phyloP scores from a whole-genome alignment of 2,797 vertebrate species.

The Melanotaenia maccullochi region DNA sequence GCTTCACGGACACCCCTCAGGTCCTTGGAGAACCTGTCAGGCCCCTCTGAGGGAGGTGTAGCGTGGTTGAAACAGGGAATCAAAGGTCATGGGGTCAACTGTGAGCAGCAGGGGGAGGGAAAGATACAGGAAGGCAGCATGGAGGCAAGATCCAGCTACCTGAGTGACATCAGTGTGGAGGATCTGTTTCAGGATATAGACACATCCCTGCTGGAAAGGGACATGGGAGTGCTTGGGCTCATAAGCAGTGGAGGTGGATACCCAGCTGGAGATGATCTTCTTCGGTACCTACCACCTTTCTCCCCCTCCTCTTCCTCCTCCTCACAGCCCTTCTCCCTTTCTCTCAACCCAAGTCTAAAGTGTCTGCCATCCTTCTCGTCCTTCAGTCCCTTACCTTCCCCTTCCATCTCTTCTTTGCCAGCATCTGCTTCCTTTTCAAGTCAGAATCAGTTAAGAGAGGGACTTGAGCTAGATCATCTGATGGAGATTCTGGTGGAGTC shows the following conservation, averaged over 20 bases:
- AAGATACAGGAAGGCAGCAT: constrained; percentile 59
- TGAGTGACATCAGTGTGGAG: constrained; percentile 80
- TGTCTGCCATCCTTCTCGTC: constrained; percentile 72
- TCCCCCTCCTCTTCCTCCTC: constrained; percentile 35
- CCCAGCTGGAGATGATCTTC: constrained; percentile 55
- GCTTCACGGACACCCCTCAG: constrained; percentile 64
- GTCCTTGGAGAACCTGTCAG: constrained; percentile 74
- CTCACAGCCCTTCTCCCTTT: constrained; percentile 29
- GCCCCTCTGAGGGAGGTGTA: constrained; percentile 25
- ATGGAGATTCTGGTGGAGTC: constrained; percentile 86
- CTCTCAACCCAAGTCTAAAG: constrained; percentile 61
- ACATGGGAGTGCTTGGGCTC: constrained; percentile 59
- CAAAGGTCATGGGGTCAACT: constrained; percentile 27
- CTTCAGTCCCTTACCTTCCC: constrained; percentile 43
- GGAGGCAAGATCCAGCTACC: constrained; percentile 77
- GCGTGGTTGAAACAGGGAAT: constrained; percentile 37
- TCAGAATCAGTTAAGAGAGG: constrained; percentile 71
- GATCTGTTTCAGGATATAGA: constrained; percentile 87
- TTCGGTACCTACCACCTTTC: constrained; percentile 67
- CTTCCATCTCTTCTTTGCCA: constrained; percentile 51
- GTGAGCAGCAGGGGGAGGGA: constrained; percentile 49
- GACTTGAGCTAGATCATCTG: constrained; percentile 84
- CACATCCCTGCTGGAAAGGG: constrained; percentile 81
- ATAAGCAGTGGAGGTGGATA: constrained; percentile 35
- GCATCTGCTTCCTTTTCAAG: constrained; percentile 42